Evolutionary conservation across 2,888 invertebrate genomes (phyloP), one percentile per base, ranked within the genome.

Genomic region (Willowsia nigromaculata): DNA sequence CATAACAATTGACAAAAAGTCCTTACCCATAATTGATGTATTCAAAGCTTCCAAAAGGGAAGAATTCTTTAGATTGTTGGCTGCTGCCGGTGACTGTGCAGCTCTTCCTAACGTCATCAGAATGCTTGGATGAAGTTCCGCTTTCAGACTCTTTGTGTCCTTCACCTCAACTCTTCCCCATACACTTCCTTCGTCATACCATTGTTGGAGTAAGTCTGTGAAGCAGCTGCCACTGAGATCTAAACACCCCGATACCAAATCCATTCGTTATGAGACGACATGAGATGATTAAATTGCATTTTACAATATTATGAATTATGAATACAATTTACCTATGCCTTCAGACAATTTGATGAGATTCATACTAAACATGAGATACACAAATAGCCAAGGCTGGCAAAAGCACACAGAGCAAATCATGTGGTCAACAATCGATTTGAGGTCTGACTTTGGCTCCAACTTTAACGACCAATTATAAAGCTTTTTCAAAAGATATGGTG

Each of bases 331-430:
- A 90, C 91, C 90, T 65, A 83, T 85, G 88, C 91, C 90, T 56
- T 92, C 92, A n/a, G 89, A 89, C n/a, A 81, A 37, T 74, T 90
- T 85, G 37, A 92, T 78, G 56, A 92, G 89, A 82, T 96, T 96
- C 94, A 97, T 95, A 93, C 96, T 96, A 93, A 96, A 95, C 87
- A 98, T 94, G 40, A 98, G 94, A 92, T 95, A 94, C 68, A 96
- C 96, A 93, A 97, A 98, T 82, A 97, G 94, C 91, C 96, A 96
- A 0, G 97, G 96, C 92, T 96, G 95, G 40, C 97, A 96, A 94
- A 96, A 97, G 94, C 98, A 98, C 93, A 98, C 95, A 4, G 98
- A 96, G 94, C 98, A 98, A 76, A 98, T 94, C 84, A 97, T 95
- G 93, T 97, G 96, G 94, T 98, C 97, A n/a, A 98, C 95, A 0